A percentile compares a stretch with the other conserved stretches of the same genome.
phyloP scores from a whole-genome alignment of 1,140 invertebrate species.

The Nixonia krombeini region DNA sequence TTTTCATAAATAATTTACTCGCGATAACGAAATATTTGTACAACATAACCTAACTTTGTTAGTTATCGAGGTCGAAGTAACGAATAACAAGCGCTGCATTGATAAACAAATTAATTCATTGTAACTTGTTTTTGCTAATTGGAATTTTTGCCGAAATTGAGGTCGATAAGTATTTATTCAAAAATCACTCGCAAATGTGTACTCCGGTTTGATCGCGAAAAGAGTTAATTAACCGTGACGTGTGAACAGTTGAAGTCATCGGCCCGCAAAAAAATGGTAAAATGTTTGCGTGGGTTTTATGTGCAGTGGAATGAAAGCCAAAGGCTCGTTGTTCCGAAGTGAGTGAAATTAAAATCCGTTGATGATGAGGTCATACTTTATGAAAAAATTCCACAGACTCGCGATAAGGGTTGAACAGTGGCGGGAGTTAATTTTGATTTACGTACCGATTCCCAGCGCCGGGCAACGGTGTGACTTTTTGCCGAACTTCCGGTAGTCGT shows the following conservation, averaged over 20 bases:
- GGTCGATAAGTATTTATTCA: too few relatives aligned
- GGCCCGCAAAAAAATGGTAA: slow-evolving; percentile 5
- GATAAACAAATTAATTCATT: too few relatives aligned
- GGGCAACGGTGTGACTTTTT: slow-evolving; percentile 6
- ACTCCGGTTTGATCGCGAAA: too few relatives aligned
- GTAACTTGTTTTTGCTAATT: too few relatives aligned
- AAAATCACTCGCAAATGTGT: too few relatives aligned
- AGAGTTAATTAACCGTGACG: not conserved
- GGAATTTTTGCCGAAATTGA: too few relatives aligned
- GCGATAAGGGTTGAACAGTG: slow-evolving; percentile 27
- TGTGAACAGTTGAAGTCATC: not conserved
- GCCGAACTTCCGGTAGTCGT: slow-evolving; percentile 4
- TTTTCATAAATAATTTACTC: too few relatives aligned
- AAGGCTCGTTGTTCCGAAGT: slow-evolving; percentile 9
- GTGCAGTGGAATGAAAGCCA: slow-evolving; percentile 16
- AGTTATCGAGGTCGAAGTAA: too few relatives aligned
- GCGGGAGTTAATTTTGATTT: slow-evolving; percentile 41
- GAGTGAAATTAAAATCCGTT: slow-evolving; percentile 37
- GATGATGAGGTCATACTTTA: slow-evolving; percentile 33
- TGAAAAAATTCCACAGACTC: slow-evolving; percentile 36
- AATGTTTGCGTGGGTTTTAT: slow-evolving; percentile 7
- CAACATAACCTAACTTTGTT: too few relatives aligned
- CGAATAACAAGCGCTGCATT: too few relatives aligned
- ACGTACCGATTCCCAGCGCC: slow-evolving; percentile 10
- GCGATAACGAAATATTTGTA: too few relatives aligned